A percentile compares a stretch with the other conserved stretches of the same genome.
Conservation (phyloP, 2,113 vertebrate genomes). For the Pyrgilauda ruficollis region DNA sequence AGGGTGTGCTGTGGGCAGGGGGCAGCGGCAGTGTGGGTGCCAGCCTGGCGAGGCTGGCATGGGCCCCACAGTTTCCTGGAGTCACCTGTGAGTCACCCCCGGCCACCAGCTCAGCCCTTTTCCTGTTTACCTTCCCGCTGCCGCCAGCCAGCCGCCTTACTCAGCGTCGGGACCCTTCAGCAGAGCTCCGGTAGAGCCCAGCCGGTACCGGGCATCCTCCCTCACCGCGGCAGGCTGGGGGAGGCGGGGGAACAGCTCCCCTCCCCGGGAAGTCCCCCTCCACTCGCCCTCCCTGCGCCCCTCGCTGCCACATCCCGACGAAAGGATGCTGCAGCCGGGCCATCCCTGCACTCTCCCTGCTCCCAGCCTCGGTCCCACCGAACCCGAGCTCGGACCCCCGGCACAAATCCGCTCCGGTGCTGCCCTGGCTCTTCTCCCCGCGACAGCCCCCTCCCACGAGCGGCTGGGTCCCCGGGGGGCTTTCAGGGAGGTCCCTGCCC, state of each 20-base stretch:
- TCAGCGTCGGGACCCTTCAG: not conserved
- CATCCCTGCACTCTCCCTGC: not conserved
- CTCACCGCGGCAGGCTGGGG: not conserved
- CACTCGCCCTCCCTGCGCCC: not conserved
- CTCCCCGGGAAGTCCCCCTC: not conserved
- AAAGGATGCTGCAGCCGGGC: not conserved
- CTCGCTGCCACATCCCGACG: not conserved
- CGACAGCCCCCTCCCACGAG: not conserved
- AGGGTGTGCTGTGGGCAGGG: not conserved
- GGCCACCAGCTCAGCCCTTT: constrained; percentile 61
- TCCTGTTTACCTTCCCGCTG: constrained; percentile 60
- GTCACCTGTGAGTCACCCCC: constrained; percentile 62
- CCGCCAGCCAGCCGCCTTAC: constrained; percentile 26
- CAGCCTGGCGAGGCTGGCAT: not conserved
- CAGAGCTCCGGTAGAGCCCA: not conserved
- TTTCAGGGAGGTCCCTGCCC: constrained; percentile 54
- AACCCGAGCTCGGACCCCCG: not conserved
- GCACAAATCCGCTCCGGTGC: not conserved
- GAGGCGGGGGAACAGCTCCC: not conserved
- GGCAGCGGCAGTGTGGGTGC: not conserved
- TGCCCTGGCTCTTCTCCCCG: not conserved
- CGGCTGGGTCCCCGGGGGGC: constrained; percentile 21
- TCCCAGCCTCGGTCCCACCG: not conserved
- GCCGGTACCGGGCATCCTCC: not conserved
- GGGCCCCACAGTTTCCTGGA: constrained; percentile 35